These are phyloP conservation scores for Operophtera brumata DNA, from an alignment of 2,888 invertebrate genomes.

Conservation along the genomic window DNA sequence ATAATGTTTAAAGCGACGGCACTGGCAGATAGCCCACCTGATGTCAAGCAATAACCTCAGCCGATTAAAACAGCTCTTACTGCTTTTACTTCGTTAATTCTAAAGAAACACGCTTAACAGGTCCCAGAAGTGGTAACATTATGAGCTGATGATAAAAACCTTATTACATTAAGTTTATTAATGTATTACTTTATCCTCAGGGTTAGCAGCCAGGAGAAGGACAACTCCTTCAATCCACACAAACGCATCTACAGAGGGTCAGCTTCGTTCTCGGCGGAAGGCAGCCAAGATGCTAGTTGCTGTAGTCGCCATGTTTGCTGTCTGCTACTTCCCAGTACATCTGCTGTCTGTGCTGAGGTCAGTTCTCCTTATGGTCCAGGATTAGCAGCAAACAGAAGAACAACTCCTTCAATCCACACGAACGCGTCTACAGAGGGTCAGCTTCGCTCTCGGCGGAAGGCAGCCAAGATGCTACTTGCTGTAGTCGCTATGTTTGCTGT, in stretches of 20 bases:
- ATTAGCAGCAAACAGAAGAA: conserved; percentile 73
- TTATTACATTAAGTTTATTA: no score
- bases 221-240: conserved; percentile 82
- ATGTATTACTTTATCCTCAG: conserved; percentile 44
- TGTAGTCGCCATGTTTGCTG: conserved; percentile 93
- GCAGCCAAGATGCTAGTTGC: conserved; percentile 97
- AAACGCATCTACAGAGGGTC: conserved; percentile 87
- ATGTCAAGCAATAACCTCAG: no score
- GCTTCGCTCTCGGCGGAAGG: conserved; percentile 87
- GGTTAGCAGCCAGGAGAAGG: conserved; percentile 71
- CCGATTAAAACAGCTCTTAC: no score
- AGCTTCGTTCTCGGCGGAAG: conserved; percentile 87
- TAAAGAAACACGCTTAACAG: no score
- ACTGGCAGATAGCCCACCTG: no score
- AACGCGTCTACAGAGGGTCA: conserved; percentile 88
- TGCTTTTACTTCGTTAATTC: no score
- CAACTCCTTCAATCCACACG: conserved; percentile 81
- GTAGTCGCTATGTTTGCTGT: conserved; percentile 95
- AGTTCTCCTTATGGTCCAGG: no score
- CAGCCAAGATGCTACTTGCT: conserved; percentile 96
- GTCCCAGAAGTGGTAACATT: no score
- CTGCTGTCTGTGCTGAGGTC: conserved; percentile 89
- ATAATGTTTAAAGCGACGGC: neutral
- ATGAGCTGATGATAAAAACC: no score
- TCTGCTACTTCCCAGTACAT: conserved; percentile 96